Evolutionary conservation across 1,140 invertebrate genomes (phyloP), one percentile per base, ranked within the genome.

Genomic region (Papilio aristodemus): DNA sequence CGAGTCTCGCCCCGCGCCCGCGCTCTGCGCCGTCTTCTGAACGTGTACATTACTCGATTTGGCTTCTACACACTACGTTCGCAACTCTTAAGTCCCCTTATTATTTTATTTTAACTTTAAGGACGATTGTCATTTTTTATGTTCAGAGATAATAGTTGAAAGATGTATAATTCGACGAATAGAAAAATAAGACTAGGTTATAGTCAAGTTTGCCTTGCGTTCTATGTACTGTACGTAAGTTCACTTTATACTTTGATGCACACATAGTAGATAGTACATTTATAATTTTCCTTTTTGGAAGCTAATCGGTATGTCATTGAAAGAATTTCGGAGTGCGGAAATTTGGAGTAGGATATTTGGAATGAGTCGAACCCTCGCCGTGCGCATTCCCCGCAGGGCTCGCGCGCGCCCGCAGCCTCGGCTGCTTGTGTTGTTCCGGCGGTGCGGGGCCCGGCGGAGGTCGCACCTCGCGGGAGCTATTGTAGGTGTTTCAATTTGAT

Each of bases 181-280:
- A 90, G 86, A 84, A 79, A 84, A 83, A 81, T 90, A 90, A 87
- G 81, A 86, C 83, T 91, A 91, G 89, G 78, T 83, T 89, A 81
- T 88, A 88, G 83, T 88, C 86, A 83, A 71, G 73, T 84, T 86
- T 83, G 78, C 81, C 84, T 83, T 89, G 78, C 83, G 87, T 89
- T 90, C 71, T 81, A 75, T 77, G 76, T 77, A 81, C 81, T 81
- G 80, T 87, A 84, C 83, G 83, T 85, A 90, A 84, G 82, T 84
- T 85, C 85, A 91, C 87, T 81, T 84, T 83, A 87, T 89, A 84
- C 76, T 87, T 87, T 89, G 76, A 82, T 84, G 87, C 86, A 89
- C 88, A 77, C 73, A 80, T 91, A 91, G 89, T 75, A 80, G 75
- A 79, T 90, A 89, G 82, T 81, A 80, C 70, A 73, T 83, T 86